These are phyloP conservation scores for Amazona guildingii DNA, from an alignment of 2,113 vertebrate species.

Conservation along the genomic window DNA sequence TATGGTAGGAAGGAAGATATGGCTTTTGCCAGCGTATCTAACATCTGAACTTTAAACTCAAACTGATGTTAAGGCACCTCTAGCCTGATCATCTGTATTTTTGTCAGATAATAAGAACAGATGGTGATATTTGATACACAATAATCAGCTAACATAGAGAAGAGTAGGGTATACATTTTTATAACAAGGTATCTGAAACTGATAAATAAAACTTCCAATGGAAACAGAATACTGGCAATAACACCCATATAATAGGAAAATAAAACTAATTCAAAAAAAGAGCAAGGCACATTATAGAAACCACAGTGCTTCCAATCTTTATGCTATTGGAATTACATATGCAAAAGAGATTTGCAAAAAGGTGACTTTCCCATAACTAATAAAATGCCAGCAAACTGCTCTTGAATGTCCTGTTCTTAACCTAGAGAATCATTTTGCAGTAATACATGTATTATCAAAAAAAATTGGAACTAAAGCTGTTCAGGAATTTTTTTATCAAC, in stretches of 20 bases:
- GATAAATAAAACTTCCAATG: slow-evolving; percentile 26
- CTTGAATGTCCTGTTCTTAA: not conserved
- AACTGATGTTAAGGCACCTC: not conserved
- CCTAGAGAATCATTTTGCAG: not conserved
- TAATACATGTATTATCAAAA: not conserved
- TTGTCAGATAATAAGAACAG: slow-evolving; percentile 28
- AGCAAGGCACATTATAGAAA: slow-evolving; percentile 1
- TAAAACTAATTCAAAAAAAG: not conserved
- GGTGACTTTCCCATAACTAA: slow-evolving; percentile 6
- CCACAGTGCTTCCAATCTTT: not conserved
- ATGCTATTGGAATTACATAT: not conserved
- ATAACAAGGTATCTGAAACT: not conserved
- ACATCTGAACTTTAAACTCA: slow-evolving; percentile 63
- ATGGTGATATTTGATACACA: slow-evolving; percentile 49
- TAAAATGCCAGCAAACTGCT: not conserved
- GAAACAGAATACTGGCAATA: not conserved
- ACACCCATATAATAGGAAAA: not conserved
- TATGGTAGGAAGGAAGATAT: slow-evolving; percentile 73
- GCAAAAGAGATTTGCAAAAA: not conserved
- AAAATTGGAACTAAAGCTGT: not conserved
- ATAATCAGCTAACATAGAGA: not conserved
- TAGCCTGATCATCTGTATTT: not conserved
- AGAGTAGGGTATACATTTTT: not conserved
- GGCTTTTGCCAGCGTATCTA: slow-evolving; percentile 38
- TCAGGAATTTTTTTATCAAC: not conserved